Conservation (phyloP, 2,888 invertebrate species). For the Cerastis rubricosa region DNA sequence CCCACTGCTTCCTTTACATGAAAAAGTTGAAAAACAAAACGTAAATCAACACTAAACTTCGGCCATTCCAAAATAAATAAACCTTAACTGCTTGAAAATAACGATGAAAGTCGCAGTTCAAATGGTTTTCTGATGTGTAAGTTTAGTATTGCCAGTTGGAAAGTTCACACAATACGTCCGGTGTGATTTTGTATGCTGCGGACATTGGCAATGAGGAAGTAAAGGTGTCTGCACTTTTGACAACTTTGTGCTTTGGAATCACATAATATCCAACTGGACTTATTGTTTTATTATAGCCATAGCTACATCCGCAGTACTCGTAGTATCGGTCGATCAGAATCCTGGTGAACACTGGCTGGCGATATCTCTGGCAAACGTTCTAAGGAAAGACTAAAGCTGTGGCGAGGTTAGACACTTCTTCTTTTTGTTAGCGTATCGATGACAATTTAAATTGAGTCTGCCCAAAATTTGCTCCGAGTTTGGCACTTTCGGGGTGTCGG, state of each 20-base stretch:
- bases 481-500: no score
- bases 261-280: slow-evolving; percentile 38
- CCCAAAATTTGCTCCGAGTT: no score
- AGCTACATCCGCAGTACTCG: not conserved
- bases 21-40: slow-evolving; percentile 64
- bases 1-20: slow-evolving; percentile 69
- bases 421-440: no score
- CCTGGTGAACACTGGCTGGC: not conserved
- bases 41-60: not conserved
- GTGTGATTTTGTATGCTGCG: slow-evolving; percentile 69
- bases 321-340: not conserved
- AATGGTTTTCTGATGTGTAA: slow-evolving; percentile 6
- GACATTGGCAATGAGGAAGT: slow-evolving; percentile 72
- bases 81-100: slow-evolving; percentile 5
- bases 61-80: not conserved
- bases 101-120: slow-evolving; percentile 13
- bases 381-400: not conserved
- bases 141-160: slow-evolving; percentile 57
- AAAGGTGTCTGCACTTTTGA: slow-evolving; percentile 72
- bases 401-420: not conserved
- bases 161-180: slow-evolving; percentile 73
- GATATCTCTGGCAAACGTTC: not conserved
- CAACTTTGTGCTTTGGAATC: slow-evolving; percentile 60
- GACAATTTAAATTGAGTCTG: no score
- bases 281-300: slow-evolving; percentile 25